A percentile compares a stretch with the other conserved stretches of the same genome.
Conservation (phyloP, 2,113 vertebrate species). For the Lota lota region DNA sequence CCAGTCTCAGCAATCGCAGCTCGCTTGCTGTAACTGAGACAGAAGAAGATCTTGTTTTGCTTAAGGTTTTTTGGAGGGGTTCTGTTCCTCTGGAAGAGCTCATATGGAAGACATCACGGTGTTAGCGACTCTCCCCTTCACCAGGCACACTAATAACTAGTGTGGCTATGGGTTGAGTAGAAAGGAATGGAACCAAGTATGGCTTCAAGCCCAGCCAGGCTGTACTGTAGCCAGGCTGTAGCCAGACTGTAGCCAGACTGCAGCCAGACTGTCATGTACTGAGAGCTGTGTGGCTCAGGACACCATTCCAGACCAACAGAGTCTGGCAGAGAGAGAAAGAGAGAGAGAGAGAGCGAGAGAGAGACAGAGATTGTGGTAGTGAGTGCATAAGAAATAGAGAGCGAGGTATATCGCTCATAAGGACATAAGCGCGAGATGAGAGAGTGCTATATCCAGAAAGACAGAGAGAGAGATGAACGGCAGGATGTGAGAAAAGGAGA, state of each 20-base stretch:
- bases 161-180: conserved; percentile 67
- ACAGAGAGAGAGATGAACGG: neutral
- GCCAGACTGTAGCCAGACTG: no score
- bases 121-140: conserved; percentile 51
- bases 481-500: conserved; percentile 9
- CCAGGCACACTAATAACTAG: conserved; percentile 66
- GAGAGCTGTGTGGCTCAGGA: conserved; percentile 32
- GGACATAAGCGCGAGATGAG: conserved; percentile 34
- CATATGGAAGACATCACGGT: conserved; percentile 73
- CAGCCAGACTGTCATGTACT: conserved; percentile 6
- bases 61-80: no score
- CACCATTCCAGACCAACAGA: conserved; percentile 44
- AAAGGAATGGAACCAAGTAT: conserved; percentile 73
- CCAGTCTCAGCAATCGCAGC: conserved; percentile 30
- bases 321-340: conserved; percentile 28
- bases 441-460: neutral
- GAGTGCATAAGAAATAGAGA: conserved; percentile 3
- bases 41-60: no score
- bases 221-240: conserved; percentile 42
- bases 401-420: neutral
- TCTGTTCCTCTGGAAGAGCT: conserved; percentile 38
- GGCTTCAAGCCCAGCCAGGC: conserved; percentile 51
- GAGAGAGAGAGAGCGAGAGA: conserved; percentile 31
- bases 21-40: no score
- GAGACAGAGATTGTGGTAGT: neutral